Evolutionary conservation across 2,113 vertebrate species (phyloP), one percentile per base, ranked within the genome.

Genomic region (Pygathrix nemaeus): DNA sequence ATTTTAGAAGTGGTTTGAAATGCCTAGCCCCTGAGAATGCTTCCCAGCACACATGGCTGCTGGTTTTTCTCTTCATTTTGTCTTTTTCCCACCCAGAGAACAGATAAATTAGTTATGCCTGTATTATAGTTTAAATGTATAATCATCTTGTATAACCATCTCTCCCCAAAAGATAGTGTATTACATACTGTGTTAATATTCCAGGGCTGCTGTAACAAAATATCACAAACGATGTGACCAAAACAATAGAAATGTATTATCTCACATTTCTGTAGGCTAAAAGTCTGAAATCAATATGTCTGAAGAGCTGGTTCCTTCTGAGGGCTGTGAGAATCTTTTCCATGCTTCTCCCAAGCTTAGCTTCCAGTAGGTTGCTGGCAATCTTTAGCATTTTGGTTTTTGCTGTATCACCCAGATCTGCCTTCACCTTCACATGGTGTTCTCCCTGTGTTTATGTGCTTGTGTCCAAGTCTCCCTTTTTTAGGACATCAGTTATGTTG

Each of bases 301-400:
- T 5, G 13, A 23, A 84, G 57, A 23, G 1, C 17, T 35, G 1
- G 0, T 32, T 68, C 17, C 38, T 61, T 66, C 48, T 27, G n/a
- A 86, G 16, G 14, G 6, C 12, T 13, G 0, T 64, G 1, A 72
- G 7, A 50, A 25, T 23, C 6, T 40, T 2, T 38, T 59, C 9
- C 40, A 8, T 7, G 6, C 1, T 10, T 27, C 20, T 79, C 52
- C 32, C 4, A 32, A 35, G 14, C 10, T 12, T n/a, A 20, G 8
- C 4, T 64, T 88, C 13, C 18, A 5, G 27, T 61, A 25, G 1
- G 23, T 90, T 85, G 4, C 17, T 64, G 32, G 14, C 23, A 6
- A 9, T 4, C 17, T 64, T 32, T 21, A 17, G 17, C 30, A 52
- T 40, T 21, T 25, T 50, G 50, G 32, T 11, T 48, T 48, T 21